Evolutionary conservation across 2,113 vertebrate species (phyloP), one percentile per base, ranked within the genome.

Genomic region (Pelecanus crispus): DNA sequence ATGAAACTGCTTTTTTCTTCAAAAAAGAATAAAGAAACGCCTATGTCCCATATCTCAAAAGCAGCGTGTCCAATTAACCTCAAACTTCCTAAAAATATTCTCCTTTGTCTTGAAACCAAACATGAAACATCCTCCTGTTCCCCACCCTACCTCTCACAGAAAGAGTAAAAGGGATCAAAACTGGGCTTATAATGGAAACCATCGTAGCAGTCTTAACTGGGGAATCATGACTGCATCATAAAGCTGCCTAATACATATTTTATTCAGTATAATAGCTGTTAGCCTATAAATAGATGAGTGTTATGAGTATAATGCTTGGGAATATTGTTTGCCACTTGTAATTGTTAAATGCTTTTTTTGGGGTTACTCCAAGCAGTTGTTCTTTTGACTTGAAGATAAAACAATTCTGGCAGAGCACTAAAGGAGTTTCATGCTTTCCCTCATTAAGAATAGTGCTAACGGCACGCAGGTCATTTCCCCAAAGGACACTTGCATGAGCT

Each of bases 351-450:
- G 96, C 94, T 98, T 98, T 97, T 97, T 97, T 98, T 98, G 98
- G 98, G 97, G 94, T 97, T 91, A 86, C 90, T 98, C 98, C 97
- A 97, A 97, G 94, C 92, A 96, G 97, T 97, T 97, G 95, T 98
- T 98, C 97, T 98, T 97, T 98, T 96, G 97, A 97, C 95, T 97
- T 96, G 97, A 95, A 97, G 97, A 97, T 98, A 98, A 97, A 98
- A 98, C 97, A 97, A 97, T 98, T 97, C 97, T 98, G 98, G 97
- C 98, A 98, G 91, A 86, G 89, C 97, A 97, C 98, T 98, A 97
- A 98, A 98, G 98, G 95, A 97, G 95, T 95, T 97, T 86, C 87
- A 80, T 97, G 97, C 97, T 96, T 97, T 97, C 97, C 96, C 98
- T 98, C 97, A 97, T 97, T 97, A 97, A 97, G 97, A 95, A 94